phyloP scores from a whole-genome alignment of 2,797 vertebrate species.

The Hyperoplus lanceolatus region DNA sequence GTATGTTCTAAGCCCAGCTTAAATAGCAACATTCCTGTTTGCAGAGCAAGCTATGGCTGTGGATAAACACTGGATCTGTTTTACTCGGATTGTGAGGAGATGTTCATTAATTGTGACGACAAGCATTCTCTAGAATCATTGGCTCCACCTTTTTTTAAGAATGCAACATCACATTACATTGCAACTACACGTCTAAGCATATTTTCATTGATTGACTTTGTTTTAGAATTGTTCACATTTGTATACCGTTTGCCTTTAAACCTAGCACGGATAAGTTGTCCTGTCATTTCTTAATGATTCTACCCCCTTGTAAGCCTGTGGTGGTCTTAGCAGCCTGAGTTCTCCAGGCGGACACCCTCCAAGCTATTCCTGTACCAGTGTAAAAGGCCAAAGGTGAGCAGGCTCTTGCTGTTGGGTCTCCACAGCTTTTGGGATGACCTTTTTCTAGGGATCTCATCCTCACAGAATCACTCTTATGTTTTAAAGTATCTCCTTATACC shows the following conservation, averaged over 20 bases:
- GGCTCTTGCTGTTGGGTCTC: constrained; percentile 1
- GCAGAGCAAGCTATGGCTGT: too few species aligned
- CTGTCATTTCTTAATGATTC: not conserved
- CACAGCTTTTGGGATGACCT: constrained; percentile 6
- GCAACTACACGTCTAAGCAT: not conserved
- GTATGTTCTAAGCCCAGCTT: too few species aligned
- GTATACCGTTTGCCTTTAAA: not conserved
- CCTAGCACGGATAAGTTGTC: not conserved
- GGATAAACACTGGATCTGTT: too few species aligned
- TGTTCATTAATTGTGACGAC: too few species aligned
- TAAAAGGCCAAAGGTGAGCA: constrained; percentile 36
- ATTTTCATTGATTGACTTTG: not conserved
- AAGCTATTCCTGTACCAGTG: constrained; percentile 14
- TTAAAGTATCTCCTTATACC: not conserved
- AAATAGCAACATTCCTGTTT: too few species aligned
- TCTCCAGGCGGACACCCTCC: not conserved
- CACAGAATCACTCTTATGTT: constrained; percentile 3
- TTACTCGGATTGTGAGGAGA: too few species aligned
- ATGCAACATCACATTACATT: not conserved
- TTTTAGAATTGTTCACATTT: not conserved
- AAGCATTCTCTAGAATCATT: too few species aligned
- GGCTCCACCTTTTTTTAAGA: too few species aligned
- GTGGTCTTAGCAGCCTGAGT: not conserved
- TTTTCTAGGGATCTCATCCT: constrained; percentile 11
- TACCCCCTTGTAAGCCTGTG: not conserved